Percentiles rank a stretch among this genome's conserved stretches.
These are phyloP conservation scores for Acanthococcus lagerstroemiae DNA, from an alignment of 2,888 invertebrate species.

Conservation along the genomic window DNA sequence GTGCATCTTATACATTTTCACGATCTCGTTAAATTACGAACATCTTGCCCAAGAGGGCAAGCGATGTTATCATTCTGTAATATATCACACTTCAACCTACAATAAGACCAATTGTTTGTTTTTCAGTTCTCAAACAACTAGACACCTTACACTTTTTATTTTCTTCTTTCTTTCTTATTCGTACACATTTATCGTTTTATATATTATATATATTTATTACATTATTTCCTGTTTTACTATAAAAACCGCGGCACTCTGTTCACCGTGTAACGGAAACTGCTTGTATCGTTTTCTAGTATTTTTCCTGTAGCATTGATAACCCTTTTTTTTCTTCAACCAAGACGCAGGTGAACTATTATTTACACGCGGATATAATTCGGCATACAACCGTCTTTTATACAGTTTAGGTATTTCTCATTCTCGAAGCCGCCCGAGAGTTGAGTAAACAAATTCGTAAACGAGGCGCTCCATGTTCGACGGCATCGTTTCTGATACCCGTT, in stretches of 20 bases:
- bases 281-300: slow-evolving; percentile 8
- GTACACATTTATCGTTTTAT: slow-evolving; percentile 24
- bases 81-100: slow-evolving; percentile 20
- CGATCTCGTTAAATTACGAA: slow-evolving; percentile 27
- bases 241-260: background rate
- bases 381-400: background rate
- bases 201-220: slow-evolving; percentile 26
- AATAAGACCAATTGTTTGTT: slow-evolving; percentile 27
- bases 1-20: slow-evolving; percentile 14
- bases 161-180: background rate
- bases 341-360: slow-evolving; percentile 29
- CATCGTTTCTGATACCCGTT: too few relatives aligned
- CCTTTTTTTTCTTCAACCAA: slow-evolving; percentile 3
- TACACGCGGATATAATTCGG: slow-evolving; percentile 18
- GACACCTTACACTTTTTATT: background rate
- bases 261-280: slow-evolving; percentile 12
- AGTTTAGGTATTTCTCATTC: background rate
- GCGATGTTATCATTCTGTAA: slow-evolving; percentile 25
- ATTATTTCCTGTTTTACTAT: slow-evolving; percentile 29
- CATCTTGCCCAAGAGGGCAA: slow-evolving; percentile 20
- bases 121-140: slow-evolving; percentile 27
- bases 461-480: background rate
- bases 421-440: background rate
- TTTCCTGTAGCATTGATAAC: slow-evolving; percentile 8
- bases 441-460: background rate